Evolutionary conservation across 2,113 vertebrate species (phyloP).

Genomic region (Hippocampus barbouri): DNA sequence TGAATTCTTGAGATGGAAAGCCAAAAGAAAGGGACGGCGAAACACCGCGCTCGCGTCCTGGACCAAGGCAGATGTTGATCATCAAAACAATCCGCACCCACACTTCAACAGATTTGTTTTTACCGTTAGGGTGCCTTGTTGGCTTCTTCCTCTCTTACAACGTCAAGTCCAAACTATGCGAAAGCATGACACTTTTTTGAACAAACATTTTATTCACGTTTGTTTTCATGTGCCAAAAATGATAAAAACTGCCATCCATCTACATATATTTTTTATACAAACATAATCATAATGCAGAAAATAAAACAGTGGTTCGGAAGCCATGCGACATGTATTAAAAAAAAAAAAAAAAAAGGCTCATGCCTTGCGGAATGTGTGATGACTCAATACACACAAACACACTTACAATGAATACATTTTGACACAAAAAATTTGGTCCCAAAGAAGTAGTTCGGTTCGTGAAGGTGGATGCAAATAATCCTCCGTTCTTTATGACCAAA

Average conservation of each 20-base stretch:
- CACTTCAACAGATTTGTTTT: too few species aligned
- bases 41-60: not conserved
- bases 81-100: not conserved
- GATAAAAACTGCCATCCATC: constrained; percentile 9
- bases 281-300: constrained; percentile 17
- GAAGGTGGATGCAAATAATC: constrained; percentile 2
- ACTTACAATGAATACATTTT: constrained; percentile 42
- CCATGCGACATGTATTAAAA: constrained; percentile 16
- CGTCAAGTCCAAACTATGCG: not conserved
- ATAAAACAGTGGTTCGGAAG: not conserved
- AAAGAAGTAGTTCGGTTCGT: constrained; percentile 19
- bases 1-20: too few species aligned
- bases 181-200: not conserved
- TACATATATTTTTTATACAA: not conserved
- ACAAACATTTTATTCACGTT: constrained; percentile 8
- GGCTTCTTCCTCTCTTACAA: not conserved
- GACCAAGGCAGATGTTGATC: not conserved
- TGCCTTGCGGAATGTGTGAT: not conserved
- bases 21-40: not conserved
- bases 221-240: constrained; percentile 28
- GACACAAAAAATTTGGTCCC: constrained; percentile 46
- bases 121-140: not conserved
- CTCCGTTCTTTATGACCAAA: constrained; percentile 28
- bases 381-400: not conserved
- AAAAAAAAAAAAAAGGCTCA: not conserved